These are phyloP conservation scores for Calliphora vomitoria DNA, from an alignment of 2,888 invertebrate species.

Conservation along the genomic window DNA sequence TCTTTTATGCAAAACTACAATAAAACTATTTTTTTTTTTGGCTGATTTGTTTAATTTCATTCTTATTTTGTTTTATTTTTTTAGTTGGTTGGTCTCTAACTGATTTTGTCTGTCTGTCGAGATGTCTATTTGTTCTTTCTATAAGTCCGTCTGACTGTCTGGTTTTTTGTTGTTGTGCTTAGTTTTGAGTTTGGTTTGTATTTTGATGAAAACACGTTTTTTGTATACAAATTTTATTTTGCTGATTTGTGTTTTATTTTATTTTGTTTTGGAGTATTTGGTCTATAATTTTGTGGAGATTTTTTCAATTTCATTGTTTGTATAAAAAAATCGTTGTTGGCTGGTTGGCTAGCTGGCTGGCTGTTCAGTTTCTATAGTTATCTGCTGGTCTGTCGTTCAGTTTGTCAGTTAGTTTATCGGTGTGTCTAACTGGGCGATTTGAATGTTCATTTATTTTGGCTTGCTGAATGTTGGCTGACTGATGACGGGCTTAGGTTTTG, in stretches of 20 bases:
- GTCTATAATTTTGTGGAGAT: conserved; percentile 56
- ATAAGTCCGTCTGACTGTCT: neutral
- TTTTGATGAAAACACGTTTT: conserved; percentile 60
- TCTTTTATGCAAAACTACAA: conserved; percentile 28
- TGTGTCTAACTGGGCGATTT: conserved; percentile 24
- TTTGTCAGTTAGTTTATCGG: conserved; percentile 10
- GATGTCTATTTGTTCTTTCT: neutral
- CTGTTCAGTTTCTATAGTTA: neutral
- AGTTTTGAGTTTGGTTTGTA: conserved; percentile 25
- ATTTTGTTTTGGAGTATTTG: conserved; percentile 49
- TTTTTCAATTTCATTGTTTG: conserved; percentile 66
- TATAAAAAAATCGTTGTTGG: conserved; percentile 31
- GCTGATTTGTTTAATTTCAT: conserved; percentile 28
- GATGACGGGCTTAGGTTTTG: conserved; percentile 49
- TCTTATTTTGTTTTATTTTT: neutral
- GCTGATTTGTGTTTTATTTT: conserved; percentile 52
- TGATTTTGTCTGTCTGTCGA: neutral
- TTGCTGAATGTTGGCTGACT: conserved; percentile 56
- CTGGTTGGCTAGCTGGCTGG: too few species aligned
- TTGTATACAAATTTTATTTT: conserved; percentile 27
- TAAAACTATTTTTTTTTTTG: neutral
- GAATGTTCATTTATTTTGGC: conserved; percentile 42
- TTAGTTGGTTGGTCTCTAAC: neutral
- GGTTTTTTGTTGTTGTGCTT: conserved; percentile 10
- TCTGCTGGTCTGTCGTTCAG: neutral